Percentiles rank a stretch among this genome's conserved stretches.
Evolutionary conservation across 2,797 vertebrate species (phyloP).

Genomic region (Galago senegalensis): DNA sequence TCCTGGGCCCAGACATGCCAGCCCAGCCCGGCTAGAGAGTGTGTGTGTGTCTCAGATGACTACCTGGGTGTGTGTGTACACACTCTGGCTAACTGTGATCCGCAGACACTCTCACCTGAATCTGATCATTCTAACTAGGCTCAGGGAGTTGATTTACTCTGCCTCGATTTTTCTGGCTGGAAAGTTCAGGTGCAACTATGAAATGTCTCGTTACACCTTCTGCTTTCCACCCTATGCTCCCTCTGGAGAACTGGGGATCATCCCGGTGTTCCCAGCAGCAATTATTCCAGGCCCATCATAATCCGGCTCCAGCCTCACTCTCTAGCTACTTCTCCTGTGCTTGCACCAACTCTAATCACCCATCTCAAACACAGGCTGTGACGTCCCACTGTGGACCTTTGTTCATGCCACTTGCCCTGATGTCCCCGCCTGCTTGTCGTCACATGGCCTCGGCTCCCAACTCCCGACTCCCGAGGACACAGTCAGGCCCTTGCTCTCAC

Average conservation of each 20-base stretch:
- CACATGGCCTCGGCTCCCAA: neutral
- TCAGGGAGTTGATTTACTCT: neutral
- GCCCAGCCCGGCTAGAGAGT: neutral
- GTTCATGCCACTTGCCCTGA: no score
- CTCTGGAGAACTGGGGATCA: neutral
- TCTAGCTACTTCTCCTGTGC: neutral
- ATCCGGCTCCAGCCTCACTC: neutral
- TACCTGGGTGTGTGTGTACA: fast-evolving
- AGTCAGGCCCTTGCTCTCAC: neutral
- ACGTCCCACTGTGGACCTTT: neutral
- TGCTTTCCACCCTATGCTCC: neutral
- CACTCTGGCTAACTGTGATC: neutral
- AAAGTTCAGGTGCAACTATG: neutral
- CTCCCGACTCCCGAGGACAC: neutral
- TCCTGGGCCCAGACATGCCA: neutral
- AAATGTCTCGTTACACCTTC: neutral
- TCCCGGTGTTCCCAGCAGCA: neutral
- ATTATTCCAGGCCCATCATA: neutral
- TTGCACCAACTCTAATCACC: neutral
- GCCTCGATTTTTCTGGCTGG: neutral
- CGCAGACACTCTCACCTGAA: neutral
- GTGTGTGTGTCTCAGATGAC: neutral
- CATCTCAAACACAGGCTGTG: neutral
- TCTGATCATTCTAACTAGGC: neutral
- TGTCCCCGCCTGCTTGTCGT: neutral